A percentile compares a stretch with the other conserved stretches of the same genome.
Conservation (phyloP, 2,888 invertebrate genomes). For the Drymonia ruficornis region DNA sequence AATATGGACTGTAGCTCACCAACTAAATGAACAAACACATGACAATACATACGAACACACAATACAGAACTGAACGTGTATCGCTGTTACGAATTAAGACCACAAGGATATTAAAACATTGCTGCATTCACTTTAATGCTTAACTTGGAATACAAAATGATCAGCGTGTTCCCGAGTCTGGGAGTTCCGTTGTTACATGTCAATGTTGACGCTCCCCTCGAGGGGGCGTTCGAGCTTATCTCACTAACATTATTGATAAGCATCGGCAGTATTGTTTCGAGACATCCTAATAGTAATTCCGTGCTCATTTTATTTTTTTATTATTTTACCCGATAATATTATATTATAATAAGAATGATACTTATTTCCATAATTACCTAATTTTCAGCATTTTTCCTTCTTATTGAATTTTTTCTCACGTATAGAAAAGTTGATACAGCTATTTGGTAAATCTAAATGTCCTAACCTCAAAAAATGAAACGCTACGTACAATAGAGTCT, state of each 20-base stretch:
- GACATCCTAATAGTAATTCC: conserved; percentile 80
- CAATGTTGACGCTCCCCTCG: conserved; percentile 35
- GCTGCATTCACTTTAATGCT: conserved; percentile 53
- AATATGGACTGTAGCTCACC: conserved; percentile 66
- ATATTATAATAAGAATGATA: conserved; percentile 66
- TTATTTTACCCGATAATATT: conserved; percentile 63
- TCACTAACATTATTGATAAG: conserved; percentile 68
- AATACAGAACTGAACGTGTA: conserved; percentile 73
- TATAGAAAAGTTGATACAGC: conserved; percentile 84
- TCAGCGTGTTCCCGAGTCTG: conserved; percentile 49
- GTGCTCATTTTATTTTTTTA: conserved; percentile 79
- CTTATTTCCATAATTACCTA: conserved; percentile 79
- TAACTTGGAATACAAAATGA: conserved; percentile 70
- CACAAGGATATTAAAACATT: conserved; percentile 82
- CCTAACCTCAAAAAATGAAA: conserved; percentile 79
- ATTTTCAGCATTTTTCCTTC: conserved; percentile 70
- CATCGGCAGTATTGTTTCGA: conserved; percentile 78
- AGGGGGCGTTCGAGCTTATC: conserved; percentile 61
- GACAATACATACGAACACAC: conserved; percentile 54
- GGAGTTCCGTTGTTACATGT: conserved; percentile 26
- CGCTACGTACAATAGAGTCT: conserved; percentile 83
- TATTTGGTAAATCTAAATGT: conserved; percentile 83
- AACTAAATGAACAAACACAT: conserved; percentile 65
- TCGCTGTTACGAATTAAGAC: conserved; percentile 82
- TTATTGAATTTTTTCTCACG: conserved; percentile 75